Base-by-base conservation (phyloP, 2,888 invertebrate genomes). In the Zaprionus lineosus region DNA sequence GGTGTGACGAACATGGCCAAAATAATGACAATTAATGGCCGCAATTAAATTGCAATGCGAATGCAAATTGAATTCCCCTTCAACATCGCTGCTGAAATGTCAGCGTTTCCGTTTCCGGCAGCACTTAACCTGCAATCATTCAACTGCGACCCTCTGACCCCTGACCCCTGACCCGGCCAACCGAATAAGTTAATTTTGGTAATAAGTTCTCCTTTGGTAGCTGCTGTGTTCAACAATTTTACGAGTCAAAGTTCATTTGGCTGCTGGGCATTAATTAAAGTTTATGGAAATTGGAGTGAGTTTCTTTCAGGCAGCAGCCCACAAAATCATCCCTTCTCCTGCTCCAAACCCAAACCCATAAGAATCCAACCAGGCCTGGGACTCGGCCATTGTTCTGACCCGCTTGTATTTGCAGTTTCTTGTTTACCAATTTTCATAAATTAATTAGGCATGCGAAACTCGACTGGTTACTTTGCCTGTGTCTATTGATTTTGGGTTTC, bases 1-100 rank as follows among this genome's bases (percentile, higher is more conserved):
- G 4, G 24, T 47, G 57, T 41, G 36, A 44, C 46, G 34, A 41
- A 39, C 40, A 39, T 57, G 44, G 11, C 37, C 37, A 52, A 57
- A 73, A 34, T 28, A 61, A 21, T 21, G 51, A 57, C 62, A 75
- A 79, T 86, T 84, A 84, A 86, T 77, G 63, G 56, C 67, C 57
- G 51, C 74, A 76, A 77, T 87, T 81, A 74, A 82, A 84, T 73
- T 70, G 72, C 76, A 83, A 67, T 75, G 62, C 60, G 61, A 72
- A 69, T 72, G 71, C 59, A 44, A 73, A 26, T 28, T 47, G 70
- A 8, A 6, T 24, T n/a, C 4, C 24, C 4, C 8, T 24, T n/a
- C n/a, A n/a, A n/a, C n/a, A n/a, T n/a, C n/a, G n/a, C n/a, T n/a
- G 12, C 7, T 50, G 41, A 44, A 55, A 56, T 53, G 39, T 19